These are phyloP conservation scores for Enteromius anoplus DNA, from an alignment of 2,797 vertebrate genomes.

Conservation along the genomic window DNA sequence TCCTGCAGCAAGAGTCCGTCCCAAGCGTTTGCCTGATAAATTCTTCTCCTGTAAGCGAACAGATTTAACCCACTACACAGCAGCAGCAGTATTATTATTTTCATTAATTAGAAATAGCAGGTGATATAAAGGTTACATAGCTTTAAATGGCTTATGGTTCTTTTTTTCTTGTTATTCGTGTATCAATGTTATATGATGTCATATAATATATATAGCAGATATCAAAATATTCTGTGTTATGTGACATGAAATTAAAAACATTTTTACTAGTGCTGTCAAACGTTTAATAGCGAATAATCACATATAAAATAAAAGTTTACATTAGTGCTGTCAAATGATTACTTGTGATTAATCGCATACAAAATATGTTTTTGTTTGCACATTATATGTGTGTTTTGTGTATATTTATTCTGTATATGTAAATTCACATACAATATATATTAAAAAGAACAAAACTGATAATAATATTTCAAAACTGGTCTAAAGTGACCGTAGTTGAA, in stretches of 20 bases:
- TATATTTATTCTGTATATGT: too few relatives aligned
- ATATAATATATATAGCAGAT: not conserved
- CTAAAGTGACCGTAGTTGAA: not conserved
- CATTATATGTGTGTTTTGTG: too few relatives aligned
- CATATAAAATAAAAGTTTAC: too few relatives aligned
- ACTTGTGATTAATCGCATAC: too few relatives aligned
- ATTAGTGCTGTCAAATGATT: too few relatives aligned
- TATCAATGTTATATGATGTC: not conserved
- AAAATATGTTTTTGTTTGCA: too few relatives aligned
- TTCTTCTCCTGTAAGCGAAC: constrained; percentile 85
- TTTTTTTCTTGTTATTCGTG: not conserved
- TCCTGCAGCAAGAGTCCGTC: constrained; percentile 85
- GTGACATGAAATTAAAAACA: not conserved
- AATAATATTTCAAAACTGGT: not conserved
- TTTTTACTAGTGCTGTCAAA: not conserved
- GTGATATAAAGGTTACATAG: not conserved
- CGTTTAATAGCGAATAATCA: too few relatives aligned
- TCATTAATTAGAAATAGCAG: not conserved
- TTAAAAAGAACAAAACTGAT: not conserved
- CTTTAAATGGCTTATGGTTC: not conserved
- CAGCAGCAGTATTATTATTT: not conserved
- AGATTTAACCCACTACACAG: not conserved
- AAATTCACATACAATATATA: not conserved
- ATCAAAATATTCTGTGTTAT: not conserved
- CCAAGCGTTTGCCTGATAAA: constrained; percentile 78